Base-by-base conservation (phyloP, 2,888 invertebrate genomes). In the Candidula unifasciata region DNA sequence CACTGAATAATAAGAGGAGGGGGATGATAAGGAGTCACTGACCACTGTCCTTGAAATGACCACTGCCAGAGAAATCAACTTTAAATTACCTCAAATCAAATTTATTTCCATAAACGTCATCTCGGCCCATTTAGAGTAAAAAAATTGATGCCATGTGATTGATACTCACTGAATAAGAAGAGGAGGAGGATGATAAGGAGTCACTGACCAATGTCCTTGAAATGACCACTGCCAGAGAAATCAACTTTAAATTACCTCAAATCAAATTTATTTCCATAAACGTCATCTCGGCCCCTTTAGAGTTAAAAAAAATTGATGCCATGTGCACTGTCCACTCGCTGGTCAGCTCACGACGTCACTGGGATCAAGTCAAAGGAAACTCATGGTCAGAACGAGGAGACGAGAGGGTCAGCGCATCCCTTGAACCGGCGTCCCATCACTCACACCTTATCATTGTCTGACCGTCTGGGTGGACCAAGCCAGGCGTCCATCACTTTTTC, bases 321-420 rank as follows among this genome's bases (percentile, higher is more conserved):
- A 54, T 71, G 54, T 80, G 80, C 80, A 80, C 80, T 80, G 80
- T 80, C 80, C 80, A 80, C 54, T 80, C 60, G 21, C 69, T 35
- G 80, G n/a, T 71, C 71, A n/a, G 68, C 44, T 3, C 44, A 27
- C 44, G 44, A 73, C 30, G 24, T 30, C 21, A n/a, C 80, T 69
- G 10, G 37, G 80, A 71, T 80, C 80, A 80, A 8, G 18, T 30
- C 54, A 35, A 54, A 24, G 33, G 71, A 66, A 71, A 52, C 57
- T 8, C 69, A 16, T 33, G 80, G 74, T 30, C 74, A 74, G 33
- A 18, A 27, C 27, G 35, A 35, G 30, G 27, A 54, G 57, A 30
- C 24, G 30, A 54, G 10, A 30, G n/a, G 71, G 71, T 71, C 80
- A 69, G 54, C 71, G 69, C 80, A 71, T 80, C 80, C 80, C 35